Base-by-base conservation (phyloP, 2,797 vertebrate genomes). In the Ceyx erithaca region DNA sequence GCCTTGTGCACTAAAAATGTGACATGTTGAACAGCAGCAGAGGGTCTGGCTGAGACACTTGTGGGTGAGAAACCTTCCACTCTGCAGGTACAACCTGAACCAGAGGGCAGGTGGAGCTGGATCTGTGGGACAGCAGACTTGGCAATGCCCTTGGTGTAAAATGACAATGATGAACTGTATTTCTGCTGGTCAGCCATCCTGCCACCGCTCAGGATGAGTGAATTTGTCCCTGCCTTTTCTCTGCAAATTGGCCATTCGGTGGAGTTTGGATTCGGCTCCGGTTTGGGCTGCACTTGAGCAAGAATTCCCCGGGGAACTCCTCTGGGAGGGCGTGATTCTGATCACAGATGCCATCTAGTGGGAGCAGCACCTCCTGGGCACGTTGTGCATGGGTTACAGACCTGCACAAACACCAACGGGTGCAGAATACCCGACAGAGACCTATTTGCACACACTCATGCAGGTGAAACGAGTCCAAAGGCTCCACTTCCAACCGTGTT, bases 261-360 rank as follows among this genome's bases (percentile, higher is more conserved):
- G 67, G 46, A 40, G 4, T 59, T 89, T 17, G 12, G 81, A 6
- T 31, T 59, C 10, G 45, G 45, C 30, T 87, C 64, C 45, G 28
- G 45, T 19, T 45, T 7, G 52, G 41, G 12, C 40, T 4, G 59
- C 10, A 0, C 73, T 63, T 14, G 3, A 52, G 62, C 25, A 12
- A 33, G 37, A 52, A 70, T 14, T 37, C 28, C 0, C 9, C 3
- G 2, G 61, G 73, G 26, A 89, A 13, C 19, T 51, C 71, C 64
- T 21, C 13, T 2, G 4, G 80, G 59, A 76, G 28, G 2, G 8
- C 19, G 30, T 0, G 52, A 14, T 9, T 28, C 62, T 7, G 23
- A 30, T 43, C 83, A 23, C 79, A 71, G 76, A 10, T 95, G 89
- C 96, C 97, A 96, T 90, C 96, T 96, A 88, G 96, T 45, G 96